These are phyloP conservation scores for Aphelocoma californica DNA, from an alignment of 2,797 vertebrate species.

Conservation along the genomic window DNA sequence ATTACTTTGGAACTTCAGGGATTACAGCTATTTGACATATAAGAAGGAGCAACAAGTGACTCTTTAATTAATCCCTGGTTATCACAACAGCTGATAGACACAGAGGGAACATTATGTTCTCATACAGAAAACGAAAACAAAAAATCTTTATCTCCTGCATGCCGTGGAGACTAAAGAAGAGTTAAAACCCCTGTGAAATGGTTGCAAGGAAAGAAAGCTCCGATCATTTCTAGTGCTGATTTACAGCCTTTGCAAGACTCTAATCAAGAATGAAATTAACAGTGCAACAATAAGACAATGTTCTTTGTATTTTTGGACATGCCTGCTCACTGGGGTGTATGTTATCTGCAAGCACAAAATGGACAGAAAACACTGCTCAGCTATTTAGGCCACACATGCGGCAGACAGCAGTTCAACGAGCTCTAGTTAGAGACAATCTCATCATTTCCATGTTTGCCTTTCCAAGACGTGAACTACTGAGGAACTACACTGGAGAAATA, in stretches of 20 bases:
- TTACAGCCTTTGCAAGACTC: conserved; percentile 44
- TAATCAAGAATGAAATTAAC: conserved; percentile 50
- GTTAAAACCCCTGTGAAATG: not conserved
- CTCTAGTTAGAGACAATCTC: not conserved
- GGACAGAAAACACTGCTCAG: not conserved
- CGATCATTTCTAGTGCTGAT: not conserved
- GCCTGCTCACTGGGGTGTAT: not conserved
- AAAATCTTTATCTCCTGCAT: not conserved
- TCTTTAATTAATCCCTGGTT: conserved; percentile 57
- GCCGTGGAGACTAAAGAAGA: not conserved
- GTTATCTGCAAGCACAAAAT: not conserved
- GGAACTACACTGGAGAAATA: not conserved
- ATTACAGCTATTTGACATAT: conserved; percentile 48
- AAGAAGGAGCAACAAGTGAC: conserved; percentile 33
- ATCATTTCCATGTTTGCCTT: not conserved
- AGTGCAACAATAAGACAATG: not conserved
- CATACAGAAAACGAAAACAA: not conserved
- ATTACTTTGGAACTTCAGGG: conserved; percentile 56
- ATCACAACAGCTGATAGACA: conserved; percentile 24
- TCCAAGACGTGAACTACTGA: not conserved
- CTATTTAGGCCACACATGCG: accelerated
- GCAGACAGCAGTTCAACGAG: not conserved
- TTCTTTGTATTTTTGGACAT: not conserved
- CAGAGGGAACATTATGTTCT: conserved; percentile 33
- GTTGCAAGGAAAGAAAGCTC: not conserved